A percentile compares a stretch with the other conserved stretches of the same genome.
phyloP scores from a whole-genome alignment of 2,113 vertebrate species.

The Anarhynchus alexandrinus region DNA sequence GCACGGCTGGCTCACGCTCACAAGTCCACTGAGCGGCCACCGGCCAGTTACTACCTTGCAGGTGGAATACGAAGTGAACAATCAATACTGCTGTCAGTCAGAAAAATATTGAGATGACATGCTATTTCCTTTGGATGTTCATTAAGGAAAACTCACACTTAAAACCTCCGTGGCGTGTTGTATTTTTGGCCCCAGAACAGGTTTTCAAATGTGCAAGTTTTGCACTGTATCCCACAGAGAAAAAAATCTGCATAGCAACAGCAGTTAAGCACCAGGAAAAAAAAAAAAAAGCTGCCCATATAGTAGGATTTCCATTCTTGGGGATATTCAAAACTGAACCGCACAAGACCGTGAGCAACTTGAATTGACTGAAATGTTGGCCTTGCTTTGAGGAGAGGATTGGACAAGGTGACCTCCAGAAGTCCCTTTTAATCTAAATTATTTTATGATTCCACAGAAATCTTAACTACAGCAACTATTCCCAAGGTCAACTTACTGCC shows the following conservation, averaged over 20 bases:
- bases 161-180: not conserved
- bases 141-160: not conserved
- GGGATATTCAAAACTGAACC: not conserved
- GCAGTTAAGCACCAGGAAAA: not conserved
- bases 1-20: accelerated
- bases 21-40: accelerated
- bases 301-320: not conserved
- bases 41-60: not conserved
- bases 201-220: not conserved
- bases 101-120: not conserved
- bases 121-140: not conserved
- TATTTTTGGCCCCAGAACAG: not conserved
- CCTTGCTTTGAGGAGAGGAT: not conserved
- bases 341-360: not conserved
- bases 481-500: not conserved
- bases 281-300: not conserved
- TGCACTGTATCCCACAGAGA: not conserved
- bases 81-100: not conserved
- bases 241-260: not conserved
- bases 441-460: slow-evolving; percentile 18
- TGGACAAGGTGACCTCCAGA: not conserved
- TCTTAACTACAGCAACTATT: not conserved
- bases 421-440: not conserved
- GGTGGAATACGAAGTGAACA: not conserved
- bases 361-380: not conserved